A percentile compares a stretch with the other conserved stretches of the same genome.
Evolutionary conservation across 1,140 invertebrate genomes (phyloP).

Genomic region (Drosophila nikananu): DNA sequence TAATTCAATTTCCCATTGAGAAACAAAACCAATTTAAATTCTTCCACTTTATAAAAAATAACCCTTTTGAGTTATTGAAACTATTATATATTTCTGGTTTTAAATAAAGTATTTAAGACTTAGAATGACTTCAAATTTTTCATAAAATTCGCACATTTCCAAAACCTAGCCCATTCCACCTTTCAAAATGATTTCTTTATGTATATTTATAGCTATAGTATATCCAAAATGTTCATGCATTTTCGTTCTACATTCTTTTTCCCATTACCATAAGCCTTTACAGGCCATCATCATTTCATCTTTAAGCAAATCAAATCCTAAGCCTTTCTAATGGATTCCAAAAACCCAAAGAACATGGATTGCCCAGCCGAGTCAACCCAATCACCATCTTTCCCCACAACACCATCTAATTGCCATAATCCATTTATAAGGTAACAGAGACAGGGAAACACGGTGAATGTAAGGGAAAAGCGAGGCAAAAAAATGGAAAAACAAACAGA

Average conservation of each 20-base stretch:
- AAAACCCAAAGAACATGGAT: constrained; percentile 28
- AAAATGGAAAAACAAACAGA: constrained; percentile 56
- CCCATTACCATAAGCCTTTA: neutral
- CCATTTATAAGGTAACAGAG: constrained; percentile 72
- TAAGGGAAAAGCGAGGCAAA: constrained; percentile 28
- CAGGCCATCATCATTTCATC: constrained; percentile 28
- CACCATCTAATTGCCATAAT: constrained; percentile 77
- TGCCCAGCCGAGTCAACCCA: constrained; percentile 24
- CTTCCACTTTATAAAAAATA: neutral
- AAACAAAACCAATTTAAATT: too few relatives aligned
- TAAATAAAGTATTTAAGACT: neutral
- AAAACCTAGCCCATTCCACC: neutral
- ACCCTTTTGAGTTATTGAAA: neutral
- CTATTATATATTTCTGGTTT: neutral
- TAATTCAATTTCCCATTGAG: too few relatives aligned
- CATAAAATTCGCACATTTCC: neutral
- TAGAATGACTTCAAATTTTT: neutral
- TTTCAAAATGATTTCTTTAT: neutral
- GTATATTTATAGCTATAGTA: neutral
- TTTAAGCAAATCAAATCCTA: constrained; percentile 37
- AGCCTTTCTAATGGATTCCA: constrained; percentile 39
- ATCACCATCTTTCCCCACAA: constrained; percentile 7
- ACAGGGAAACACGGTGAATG: constrained; percentile 13
- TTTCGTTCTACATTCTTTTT: neutral
- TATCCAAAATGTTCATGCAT: rapidly evolving